Percentiles rank a stretch among this genome's conserved stretches.
These are phyloP conservation scores for Trigoniulus corallinus DNA, from an alignment of 1,140 invertebrate genomes.

Conservation along the genomic window DNA sequence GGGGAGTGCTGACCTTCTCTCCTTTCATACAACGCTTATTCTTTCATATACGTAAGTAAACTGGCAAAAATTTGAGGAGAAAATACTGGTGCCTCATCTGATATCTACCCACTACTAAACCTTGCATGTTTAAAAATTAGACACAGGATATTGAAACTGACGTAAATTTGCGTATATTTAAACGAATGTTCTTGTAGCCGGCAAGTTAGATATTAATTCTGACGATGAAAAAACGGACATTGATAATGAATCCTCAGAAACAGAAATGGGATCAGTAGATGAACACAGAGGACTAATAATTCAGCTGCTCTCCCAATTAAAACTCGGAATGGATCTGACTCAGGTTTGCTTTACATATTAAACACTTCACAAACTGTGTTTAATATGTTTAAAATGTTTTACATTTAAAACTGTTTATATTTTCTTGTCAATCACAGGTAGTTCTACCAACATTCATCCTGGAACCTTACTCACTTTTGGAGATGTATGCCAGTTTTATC, in stretches of 20 bases:
- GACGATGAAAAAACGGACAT: conserved; percentile 28
- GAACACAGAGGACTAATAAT: conserved; percentile 36
- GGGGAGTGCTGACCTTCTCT: too few species aligned
- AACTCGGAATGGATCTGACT: conserved; percentile 39
- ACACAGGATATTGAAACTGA: too few species aligned
- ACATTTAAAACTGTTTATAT: neutral
- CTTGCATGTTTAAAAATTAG: too few species aligned
- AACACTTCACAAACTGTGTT: too few species aligned
- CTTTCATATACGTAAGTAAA: too few species aligned
- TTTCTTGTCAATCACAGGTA: conserved; percentile 17
- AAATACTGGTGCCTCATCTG: too few species aligned
- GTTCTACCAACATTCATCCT: conserved; percentile 37
- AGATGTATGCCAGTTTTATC: conserved; percentile 35
- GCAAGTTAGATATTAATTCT: neutral
- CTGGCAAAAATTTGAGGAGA: too few species aligned
- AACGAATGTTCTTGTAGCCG: too few species aligned
- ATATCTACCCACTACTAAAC: too few species aligned
- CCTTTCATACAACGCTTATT: too few species aligned
- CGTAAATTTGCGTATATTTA: too few species aligned
- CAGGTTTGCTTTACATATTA: too few species aligned
- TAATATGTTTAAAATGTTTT: neutral
- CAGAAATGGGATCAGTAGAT: conserved; percentile 27
- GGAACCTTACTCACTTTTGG: conserved; percentile 33
- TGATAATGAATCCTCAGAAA: conserved; percentile 21
- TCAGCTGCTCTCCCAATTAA: conserved; percentile 36